Evolutionary conservation across 1,140 invertebrate genomes (phyloP).

Genomic region (Portunus trituberculatus): DNA sequence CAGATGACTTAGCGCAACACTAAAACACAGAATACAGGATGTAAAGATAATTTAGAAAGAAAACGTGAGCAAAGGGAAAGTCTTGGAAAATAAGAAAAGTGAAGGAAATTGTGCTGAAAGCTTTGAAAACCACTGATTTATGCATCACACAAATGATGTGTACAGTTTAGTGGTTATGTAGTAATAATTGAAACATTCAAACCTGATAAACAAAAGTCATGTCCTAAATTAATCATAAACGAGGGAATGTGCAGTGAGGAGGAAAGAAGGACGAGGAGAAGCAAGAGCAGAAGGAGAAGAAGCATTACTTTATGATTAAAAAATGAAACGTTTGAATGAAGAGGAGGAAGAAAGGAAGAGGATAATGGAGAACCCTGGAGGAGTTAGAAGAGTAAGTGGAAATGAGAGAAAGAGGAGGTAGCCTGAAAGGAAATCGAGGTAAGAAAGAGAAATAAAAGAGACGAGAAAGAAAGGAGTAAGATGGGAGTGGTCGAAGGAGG

Average conservation of each 20-base stretch:
- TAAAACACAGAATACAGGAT: too few relatives aligned
- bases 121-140: too few relatives aligned
- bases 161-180: too few relatives aligned
- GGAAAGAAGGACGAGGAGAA: not conserved
- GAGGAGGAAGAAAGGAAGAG: not conserved
- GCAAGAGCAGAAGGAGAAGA: not conserved
- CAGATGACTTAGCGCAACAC: too few relatives aligned
- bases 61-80: too few relatives aligned
- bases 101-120: too few relatives aligned
- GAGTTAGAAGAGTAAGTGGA: not conserved
- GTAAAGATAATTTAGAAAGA: too few relatives aligned
- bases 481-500: not conserved
- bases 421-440: not conserved
- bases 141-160: too few relatives aligned
- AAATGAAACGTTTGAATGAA: not conserved
- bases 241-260: not conserved
- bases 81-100: too few relatives aligned
- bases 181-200: too few relatives aligned
- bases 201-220: too few relatives aligned
- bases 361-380: not conserved
- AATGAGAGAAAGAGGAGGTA: not conserved
- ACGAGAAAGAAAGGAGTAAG: not conserved
- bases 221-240: not conserved
- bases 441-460: not conserved
- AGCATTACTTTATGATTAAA: not conserved